A percentile compares a stretch with the other conserved stretches of the same genome.
Evolutionary conservation across 2,797 vertebrate species (phyloP).

Genomic region (Mormyrops attenuatus): DNA sequence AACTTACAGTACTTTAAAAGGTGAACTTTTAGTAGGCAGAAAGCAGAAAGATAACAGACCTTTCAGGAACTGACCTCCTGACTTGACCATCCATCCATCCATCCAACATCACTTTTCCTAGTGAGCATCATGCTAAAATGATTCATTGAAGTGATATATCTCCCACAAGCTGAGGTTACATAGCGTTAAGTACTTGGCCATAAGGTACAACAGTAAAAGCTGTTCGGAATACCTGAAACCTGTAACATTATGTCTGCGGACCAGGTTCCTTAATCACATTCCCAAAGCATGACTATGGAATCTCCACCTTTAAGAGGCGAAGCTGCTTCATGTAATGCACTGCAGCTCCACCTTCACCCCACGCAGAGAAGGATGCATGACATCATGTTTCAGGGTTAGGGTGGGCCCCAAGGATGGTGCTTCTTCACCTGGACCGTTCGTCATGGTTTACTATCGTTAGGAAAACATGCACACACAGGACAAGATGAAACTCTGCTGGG

Average conservation of each 20-base stretch:
- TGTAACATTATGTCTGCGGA: neutral
- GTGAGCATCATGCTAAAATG: neutral
- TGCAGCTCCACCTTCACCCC: neutral
- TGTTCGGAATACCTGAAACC: neutral
- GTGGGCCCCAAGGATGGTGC: neutral
- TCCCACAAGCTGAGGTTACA: neutral
- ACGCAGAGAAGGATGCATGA: neutral
- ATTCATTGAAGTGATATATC: neutral
- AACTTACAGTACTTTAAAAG: neutral
- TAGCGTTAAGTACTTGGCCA: neutral
- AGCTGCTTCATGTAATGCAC: no score
- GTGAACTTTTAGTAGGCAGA: neutral
- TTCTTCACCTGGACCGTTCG: neutral
- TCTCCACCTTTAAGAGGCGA: neutral
- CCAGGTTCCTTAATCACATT: neutral
- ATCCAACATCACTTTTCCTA: neutral
- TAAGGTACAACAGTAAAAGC: neutral
- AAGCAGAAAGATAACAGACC: neutral
- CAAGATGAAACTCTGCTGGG: neutral
- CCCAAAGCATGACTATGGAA: neutral
- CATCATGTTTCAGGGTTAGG: neutral
- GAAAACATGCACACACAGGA: neutral
- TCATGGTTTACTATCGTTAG: neutral
- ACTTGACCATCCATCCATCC: neutral
- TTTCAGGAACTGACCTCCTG: neutral